Conservation (phyloP, 2,888 invertebrate species). For the Xiphydria camelus region DNA sequence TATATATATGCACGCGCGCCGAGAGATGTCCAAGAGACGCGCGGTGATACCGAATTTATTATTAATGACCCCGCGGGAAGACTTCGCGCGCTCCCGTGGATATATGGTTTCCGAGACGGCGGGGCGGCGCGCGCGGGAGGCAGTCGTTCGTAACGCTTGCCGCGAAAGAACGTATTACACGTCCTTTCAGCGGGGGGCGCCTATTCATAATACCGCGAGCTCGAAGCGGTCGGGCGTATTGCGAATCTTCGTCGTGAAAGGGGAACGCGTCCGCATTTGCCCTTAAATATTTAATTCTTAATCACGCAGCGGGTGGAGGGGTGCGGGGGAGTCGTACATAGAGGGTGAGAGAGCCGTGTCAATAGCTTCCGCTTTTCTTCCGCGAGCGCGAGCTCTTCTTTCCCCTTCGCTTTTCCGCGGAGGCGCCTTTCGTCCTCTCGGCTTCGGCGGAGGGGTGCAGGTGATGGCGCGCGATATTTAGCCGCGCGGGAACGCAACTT, state of each 20-base stretch:
- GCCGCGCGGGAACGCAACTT: no score
- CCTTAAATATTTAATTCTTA: conserved; percentile 16
- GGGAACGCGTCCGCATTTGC: not conserved
- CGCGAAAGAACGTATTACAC: conserved; percentile 1
- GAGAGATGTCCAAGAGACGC: no score
- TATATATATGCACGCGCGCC: no score
- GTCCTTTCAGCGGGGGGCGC: not conserved
- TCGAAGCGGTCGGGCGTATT: not conserved
- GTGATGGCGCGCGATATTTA: no score
- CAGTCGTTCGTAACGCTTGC: not conserved
- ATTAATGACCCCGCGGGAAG: conserved; percentile 29
- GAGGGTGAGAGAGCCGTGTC: not conserved
- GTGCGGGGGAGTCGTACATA: not conserved
- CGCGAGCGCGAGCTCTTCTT: no score
- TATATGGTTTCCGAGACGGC: no score
- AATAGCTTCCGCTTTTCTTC: not conserved
- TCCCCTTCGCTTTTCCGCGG: no score
- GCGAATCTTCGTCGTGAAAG: conserved; percentile 3
- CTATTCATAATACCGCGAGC: not conserved
- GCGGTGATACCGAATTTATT: no score
- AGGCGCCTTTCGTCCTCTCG: no score
- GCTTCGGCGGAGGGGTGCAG: no score
- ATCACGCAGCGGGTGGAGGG: conserved; percentile 6
- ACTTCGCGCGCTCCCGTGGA: no score
- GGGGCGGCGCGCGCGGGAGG: not conserved